phyloP scores from a whole-genome alignment of 2,797 vertebrate genomes.

The Cryptoprocta ferox region DNA sequence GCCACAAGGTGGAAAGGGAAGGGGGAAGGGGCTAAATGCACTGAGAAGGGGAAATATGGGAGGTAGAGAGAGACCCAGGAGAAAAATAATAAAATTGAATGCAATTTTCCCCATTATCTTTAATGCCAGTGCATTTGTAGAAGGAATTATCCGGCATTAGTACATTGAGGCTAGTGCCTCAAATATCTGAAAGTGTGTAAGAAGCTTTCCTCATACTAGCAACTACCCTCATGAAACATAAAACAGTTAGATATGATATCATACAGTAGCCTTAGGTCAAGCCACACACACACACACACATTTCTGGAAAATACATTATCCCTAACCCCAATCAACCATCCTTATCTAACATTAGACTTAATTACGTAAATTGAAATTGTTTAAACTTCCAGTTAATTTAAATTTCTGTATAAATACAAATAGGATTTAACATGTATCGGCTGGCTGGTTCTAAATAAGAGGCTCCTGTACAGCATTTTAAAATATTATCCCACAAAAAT shows the following conservation, averaged over 20 bases:
- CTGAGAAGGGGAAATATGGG: neutral
- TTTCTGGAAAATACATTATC: neutral
- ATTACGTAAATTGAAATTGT: neutral
- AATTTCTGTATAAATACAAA: constrained; percentile 19
- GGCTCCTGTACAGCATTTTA: neutral
- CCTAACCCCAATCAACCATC: neutral
- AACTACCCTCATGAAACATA: neutral
- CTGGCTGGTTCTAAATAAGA: neutral
- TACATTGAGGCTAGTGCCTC: neutral
- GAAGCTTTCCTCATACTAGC: too few species aligned
- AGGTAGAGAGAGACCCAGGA: neutral
- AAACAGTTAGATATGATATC: neutral
- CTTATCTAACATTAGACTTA: neutral
- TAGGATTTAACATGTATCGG: neutral
- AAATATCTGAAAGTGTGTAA: neutral
- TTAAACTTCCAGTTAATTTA: neutral
- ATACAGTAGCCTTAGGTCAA: neutral
- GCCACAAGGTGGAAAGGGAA: neutral
- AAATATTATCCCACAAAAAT: neutral
- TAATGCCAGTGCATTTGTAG: neutral
- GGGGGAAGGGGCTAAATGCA: neutral
- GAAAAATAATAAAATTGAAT: neutral
- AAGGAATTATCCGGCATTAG: neutral
- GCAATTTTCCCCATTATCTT: neutral
- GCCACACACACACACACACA: neutral